A percentile compares a stretch with the other conserved stretches of the same genome.
Evolutionary conservation across 2,797 vertebrate species (phyloP).

Genomic region (Coendou prehensilis): DNA sequence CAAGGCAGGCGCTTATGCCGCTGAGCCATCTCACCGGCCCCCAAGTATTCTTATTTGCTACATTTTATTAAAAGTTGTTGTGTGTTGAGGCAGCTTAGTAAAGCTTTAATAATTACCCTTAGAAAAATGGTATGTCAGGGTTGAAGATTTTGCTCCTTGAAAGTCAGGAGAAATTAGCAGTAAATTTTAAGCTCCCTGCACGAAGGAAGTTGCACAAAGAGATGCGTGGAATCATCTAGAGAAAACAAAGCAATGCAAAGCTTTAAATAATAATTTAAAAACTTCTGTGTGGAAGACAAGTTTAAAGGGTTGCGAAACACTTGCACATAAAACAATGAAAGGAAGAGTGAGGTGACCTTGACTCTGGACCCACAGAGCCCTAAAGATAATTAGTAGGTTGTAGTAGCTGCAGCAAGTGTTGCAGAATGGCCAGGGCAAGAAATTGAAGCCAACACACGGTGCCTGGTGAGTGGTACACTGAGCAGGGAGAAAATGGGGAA

Average conservation of each 20-base stretch:
- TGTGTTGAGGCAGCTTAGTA: neutral
- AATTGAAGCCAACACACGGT: neutral
- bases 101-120: conserved; percentile 21
- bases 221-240: neutral
- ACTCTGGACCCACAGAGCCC: neutral
- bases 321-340: neutral
- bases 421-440: neutral
- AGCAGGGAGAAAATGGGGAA: neutral
- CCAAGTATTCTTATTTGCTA: neutral
- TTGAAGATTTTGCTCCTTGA: conserved; percentile 24
- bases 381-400: neutral
- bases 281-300: neutral
- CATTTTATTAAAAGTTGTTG: conserved; percentile 47
- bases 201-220: neutral
- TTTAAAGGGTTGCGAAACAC: neutral
- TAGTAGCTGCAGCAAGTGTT: neutral
- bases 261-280: neutral
- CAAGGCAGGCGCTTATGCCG: too few species aligned
- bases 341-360: neutral
- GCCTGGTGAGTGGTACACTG: neutral
- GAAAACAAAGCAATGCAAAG: neutral
- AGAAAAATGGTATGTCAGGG: neutral
- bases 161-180: conserved; percentile 35
- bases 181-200: neutral
- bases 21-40: too few species aligned